Percentiles rank a stretch among this genome's conserved stretches.
phyloP scores from a whole-genome alignment of 2,113 vertebrate genomes.

The Pitta sordida region DNA sequence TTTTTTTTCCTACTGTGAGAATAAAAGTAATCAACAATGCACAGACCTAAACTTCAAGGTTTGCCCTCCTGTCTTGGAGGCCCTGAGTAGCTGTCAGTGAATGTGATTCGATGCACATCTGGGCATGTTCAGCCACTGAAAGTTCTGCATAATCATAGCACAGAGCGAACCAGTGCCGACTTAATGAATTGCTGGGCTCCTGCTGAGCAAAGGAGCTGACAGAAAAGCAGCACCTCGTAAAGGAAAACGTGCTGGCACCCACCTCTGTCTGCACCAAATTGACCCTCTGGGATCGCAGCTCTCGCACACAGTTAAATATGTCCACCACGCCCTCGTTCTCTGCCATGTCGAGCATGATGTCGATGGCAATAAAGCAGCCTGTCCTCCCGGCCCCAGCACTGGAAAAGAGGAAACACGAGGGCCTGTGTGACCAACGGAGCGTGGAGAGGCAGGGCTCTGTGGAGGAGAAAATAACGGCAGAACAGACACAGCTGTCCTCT shows the following conservation, averaged over 20 bases:
- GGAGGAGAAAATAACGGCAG: background rate
- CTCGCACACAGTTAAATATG: conserved; percentile 97
- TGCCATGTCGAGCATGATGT: conserved; percentile 99
- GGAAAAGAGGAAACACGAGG: background rate
- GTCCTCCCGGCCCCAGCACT: conserved; percentile 94
- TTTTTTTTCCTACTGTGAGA: background rate
- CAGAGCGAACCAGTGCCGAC: background rate
- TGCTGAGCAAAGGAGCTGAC: background rate
- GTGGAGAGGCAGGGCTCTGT: background rate
- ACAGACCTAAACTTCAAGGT: background rate
- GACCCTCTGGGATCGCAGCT: conserved; percentile 93
- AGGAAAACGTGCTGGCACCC: conserved; percentile 23
- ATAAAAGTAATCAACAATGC: conserved; percentile 18
- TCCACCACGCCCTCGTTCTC: conserved; percentile 97
- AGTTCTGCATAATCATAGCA: background rate
- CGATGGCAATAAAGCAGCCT: conserved; percentile 95
- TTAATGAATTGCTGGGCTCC: background rate
- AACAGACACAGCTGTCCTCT: background rate
- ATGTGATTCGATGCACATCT: background rate
- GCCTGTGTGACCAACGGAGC: background rate
- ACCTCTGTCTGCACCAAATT: conserved; percentile 98
- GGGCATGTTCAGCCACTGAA: background rate
- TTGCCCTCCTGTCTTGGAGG: conserved; percentile 16
- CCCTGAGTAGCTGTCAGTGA: background rate
- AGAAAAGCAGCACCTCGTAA: background rate